Evolutionary conservation across 2,888 invertebrate genomes (phyloP).

Genomic region (Xestia c-nigrum): DNA sequence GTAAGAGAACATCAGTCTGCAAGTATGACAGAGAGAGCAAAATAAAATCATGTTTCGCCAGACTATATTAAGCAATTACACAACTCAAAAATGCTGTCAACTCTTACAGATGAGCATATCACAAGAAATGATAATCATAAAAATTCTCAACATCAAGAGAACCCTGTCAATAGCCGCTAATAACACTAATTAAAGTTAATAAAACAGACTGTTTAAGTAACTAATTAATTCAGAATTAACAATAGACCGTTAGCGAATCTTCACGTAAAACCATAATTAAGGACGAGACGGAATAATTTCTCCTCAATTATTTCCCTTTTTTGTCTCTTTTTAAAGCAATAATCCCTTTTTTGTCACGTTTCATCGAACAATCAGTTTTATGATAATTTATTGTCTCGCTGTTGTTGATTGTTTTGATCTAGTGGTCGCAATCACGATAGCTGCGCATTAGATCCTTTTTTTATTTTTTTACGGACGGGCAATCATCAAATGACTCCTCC

Average conservation of each 20-base stretch:
- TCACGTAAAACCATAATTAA: constrained; percentile 22
- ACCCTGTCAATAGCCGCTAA: constrained; percentile 32
- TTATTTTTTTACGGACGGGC: too few species aligned
- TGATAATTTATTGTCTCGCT: too few species aligned
- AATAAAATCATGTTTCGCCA: constrained; percentile 15
- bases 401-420: too few species aligned
- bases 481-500: too few species aligned
- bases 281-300: background rate
- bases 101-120: background rate
- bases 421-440: too few species aligned
- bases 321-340: too few species aligned
- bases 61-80: constrained; percentile 21
- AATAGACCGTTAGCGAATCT: constrained; percentile 37
- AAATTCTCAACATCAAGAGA: constrained; percentile 32
- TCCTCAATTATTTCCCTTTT: too few species aligned
- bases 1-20: background rate
- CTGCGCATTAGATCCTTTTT: too few species aligned
- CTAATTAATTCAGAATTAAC: constrained; percentile 41
- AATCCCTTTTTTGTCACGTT: background rate
- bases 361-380: background rate
- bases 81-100: constrained; percentile 14
- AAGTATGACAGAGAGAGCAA: rapidly evolving
- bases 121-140: constrained; percentile 26
- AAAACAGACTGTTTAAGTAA: constrained; percentile 21
- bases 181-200: constrained; percentile 47